Base-by-base conservation (phyloP, 2,113 vertebrate genomes). In the Illadopsis cleaveri region DNA sequence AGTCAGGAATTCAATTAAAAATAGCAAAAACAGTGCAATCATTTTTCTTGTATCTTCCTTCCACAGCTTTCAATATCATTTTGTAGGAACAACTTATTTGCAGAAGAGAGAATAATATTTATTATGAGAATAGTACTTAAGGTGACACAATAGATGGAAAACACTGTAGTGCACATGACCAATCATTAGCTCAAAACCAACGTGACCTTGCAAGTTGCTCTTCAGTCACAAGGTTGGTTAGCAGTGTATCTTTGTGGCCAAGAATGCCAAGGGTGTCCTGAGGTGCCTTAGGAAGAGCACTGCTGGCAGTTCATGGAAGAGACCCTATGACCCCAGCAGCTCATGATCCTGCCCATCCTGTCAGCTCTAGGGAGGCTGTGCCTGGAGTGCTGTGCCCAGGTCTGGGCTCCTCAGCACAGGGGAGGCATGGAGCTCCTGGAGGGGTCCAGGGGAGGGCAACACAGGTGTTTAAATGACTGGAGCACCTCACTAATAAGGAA, bases 161-260 rank as follows among this genome's bases (percentile, higher is more conserved):
- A 27, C 22, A 31, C 13, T 14, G 15, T 2, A 50, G 11, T 5
- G 31, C 42, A 78, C 0, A 1, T 4, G 12, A 77, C 18, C 16
- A 77, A 5, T 20, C 4, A 53, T 12, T 33, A 68, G 23, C 35
- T 82, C 23, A 80, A 27, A 72, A 25, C 64, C 19, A 64, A 38
- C 2, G 0, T 12, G 18, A 25, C 30, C 21, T 44, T 30, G 9
- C 24, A 86, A 68, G 31, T 6, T 20, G 18, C 37, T 70, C 12
- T 66, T 76, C 17, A 65, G 14, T 45, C 62, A 47, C 37, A 61
- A 69, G 23, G 62, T 0, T 28, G 15, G 22, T n/a, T 70, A 38
- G 47, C 21, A 35, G 20, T 11, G 25, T 24, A 40, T 24, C 15
- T 47, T 17, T 27, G 31, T 9, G 58, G 31, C 50, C 42, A 65